Evolutionary conservation across 2,113 vertebrate genomes (phyloP).

Genomic region (Protobothrops mucrosquamatus): DNA sequence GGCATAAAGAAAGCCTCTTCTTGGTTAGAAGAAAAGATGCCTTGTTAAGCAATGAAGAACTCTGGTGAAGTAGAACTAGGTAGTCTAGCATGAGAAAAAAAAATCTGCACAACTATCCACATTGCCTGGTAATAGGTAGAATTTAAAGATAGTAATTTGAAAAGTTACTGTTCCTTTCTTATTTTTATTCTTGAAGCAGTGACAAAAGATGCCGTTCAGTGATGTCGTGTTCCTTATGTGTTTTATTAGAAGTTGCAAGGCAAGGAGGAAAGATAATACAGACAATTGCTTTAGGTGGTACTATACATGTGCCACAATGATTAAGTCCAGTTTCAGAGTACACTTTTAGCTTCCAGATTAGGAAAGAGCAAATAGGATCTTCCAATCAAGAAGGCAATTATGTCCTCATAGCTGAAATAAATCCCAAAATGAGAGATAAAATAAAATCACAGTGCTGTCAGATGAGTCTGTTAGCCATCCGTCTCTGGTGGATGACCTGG

Average conservation of each 20-base stretch:
- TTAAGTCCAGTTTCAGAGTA: neutral
- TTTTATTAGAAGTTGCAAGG: neutral
- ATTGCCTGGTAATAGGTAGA: neutral
- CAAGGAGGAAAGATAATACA: neutral
- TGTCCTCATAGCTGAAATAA: neutral
- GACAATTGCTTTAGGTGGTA: neutral
- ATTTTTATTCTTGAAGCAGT: neutral
- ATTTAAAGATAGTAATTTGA: neutral
- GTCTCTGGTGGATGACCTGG: neutral
- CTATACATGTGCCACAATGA: neutral
- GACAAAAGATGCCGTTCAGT: neutral
- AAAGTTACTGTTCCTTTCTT: neutral
- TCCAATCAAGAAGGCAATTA: neutral
- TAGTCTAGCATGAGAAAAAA: neutral
- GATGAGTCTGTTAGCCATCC: neutral
- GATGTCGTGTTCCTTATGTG: neutral
- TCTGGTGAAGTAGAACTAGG: slow-evolving; percentile 3
- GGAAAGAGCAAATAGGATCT: neutral
- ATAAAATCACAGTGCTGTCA: neutral
- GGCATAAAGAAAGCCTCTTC: slow-evolving; percentile 1
- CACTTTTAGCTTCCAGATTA: neutral
- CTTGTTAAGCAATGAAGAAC: slow-evolving; percentile 29
- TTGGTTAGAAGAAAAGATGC: neutral
- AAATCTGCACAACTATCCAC: neutral
- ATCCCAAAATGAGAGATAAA: neutral